phyloP scores from a whole-genome alignment of 2,888 invertebrate species.

The Apotomis betuletana region DNA sequence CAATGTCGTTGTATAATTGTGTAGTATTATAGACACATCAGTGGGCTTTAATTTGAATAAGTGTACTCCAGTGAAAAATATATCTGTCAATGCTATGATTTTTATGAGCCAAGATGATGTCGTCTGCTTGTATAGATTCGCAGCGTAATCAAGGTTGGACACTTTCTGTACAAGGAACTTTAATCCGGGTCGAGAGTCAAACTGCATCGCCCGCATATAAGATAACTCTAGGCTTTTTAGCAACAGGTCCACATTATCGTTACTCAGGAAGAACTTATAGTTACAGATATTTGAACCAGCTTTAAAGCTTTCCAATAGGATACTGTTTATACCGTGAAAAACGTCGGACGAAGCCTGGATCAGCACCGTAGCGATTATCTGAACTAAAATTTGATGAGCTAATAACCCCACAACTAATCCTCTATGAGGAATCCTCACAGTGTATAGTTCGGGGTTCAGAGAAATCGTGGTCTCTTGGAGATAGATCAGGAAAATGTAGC shows the following conservation, averaged over 20 bases:
- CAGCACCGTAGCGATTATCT: constrained; percentile 93
- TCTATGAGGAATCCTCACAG: constrained; percentile 93
- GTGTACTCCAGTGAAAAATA: constrained; percentile 89
- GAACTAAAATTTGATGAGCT: constrained; percentile 96
- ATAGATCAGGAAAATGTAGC: constrained; percentile 94
- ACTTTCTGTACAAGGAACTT: constrained; percentile 98
- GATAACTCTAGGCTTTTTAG: constrained; percentile 92
- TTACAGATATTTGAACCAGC: constrained; percentile 73
- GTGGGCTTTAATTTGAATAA: constrained; percentile 85
- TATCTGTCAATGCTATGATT: constrained; percentile 92
- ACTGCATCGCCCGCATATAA: constrained; percentile 91
- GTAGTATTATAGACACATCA: constrained; percentile 85
- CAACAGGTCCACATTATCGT: constrained; percentile 87
- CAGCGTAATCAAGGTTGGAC: constrained; percentile 92
- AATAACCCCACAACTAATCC: constrained; percentile 94
- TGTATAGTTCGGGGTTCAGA: constrained; percentile 89
- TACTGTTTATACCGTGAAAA: constrained; percentile 85
- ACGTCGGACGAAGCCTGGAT: constrained; percentile 88
- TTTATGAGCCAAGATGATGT: constrained; percentile 96
- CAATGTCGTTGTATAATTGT: constrained; percentile 81
- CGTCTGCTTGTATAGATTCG: constrained; percentile 96
- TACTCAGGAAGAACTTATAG: constrained; percentile 80
- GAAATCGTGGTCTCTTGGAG: constrained; percentile 88
- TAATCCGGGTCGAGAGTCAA: constrained; percentile 94
- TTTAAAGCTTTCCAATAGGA: constrained; percentile 81